These are phyloP conservation scores for Gonatopus flavifemur DNA, from an alignment of 1,140 invertebrate species.

Conservation along the genomic window DNA sequence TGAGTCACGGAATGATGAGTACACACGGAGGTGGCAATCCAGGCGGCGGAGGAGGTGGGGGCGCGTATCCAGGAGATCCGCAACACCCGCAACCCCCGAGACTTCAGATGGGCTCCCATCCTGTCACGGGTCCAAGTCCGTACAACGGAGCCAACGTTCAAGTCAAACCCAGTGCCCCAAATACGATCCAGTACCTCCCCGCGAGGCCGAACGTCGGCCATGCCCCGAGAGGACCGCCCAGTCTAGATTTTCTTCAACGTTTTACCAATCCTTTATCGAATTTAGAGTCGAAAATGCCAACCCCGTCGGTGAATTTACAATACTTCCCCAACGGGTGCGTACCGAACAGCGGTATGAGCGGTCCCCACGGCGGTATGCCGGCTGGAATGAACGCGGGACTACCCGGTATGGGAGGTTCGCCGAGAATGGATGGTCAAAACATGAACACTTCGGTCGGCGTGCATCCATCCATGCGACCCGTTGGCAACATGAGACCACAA, in stretches of 20 bases:
- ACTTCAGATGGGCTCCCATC: constrained; percentile 49
- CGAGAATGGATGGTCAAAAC: constrained; percentile 43
- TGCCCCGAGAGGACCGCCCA: constrained; percentile 77
- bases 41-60: constrained; percentile 52
- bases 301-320: constrained; percentile 68
- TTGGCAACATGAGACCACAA: constrained; percentile 51
- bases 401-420: constrained; percentile 38
- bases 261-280: constrained; percentile 77
- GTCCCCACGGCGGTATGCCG: constrained; percentile 48
- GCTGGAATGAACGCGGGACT: constrained; percentile 51
- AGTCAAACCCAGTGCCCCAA: constrained; percentile 94
- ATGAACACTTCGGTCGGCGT: constrained; percentile 39
- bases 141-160: constrained; percentile 85
- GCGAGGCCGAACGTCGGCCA: constrained; percentile 77
- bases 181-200: constrained; percentile 97
- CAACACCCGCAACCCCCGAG: constrained; percentile 52
- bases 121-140: constrained; percentile 62
- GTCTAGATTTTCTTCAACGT: constrained; percentile 88
- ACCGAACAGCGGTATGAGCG: constrained; percentile 47
- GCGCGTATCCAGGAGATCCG: constrained; percentile 48
- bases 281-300: constrained; percentile 72
- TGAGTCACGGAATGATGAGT: constrained; percentile 62
- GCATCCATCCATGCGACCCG: constrained; percentile 54
- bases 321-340: constrained; percentile 69
- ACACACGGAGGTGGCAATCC: constrained; percentile 53